These are phyloP conservation scores for Calidris pugnax DNA, from an alignment of 2,113 vertebrate genomes.

Conservation along the genomic window DNA sequence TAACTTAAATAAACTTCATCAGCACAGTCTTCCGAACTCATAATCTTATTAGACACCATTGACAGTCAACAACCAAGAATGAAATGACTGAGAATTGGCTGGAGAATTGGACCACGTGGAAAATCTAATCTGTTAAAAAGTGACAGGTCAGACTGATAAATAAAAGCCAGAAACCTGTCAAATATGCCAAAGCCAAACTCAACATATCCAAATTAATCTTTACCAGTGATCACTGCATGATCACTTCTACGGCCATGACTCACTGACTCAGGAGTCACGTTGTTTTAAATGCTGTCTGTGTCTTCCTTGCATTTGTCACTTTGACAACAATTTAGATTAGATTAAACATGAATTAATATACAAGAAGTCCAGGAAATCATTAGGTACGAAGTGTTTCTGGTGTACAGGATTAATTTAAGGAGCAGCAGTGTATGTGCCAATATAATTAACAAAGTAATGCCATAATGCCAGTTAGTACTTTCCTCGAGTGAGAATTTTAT, in stretches of 20 bases:
- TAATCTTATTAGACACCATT: not conserved
- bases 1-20: not conserved
- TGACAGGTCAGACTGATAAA: not conserved
- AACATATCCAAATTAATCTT: not conserved
- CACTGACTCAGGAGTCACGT: not conserved
- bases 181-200: not conserved
- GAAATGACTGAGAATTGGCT: not conserved
- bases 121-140: not conserved
- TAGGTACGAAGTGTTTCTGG: not conserved
- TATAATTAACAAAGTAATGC: conserved; percentile 56
- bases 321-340: conserved; percentile 14
- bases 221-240: not conserved
- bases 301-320: not conserved
- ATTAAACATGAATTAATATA: not conserved
- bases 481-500: conserved; percentile 34
- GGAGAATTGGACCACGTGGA: not conserved
- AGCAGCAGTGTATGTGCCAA: conserved; percentile 17
- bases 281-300: not conserved
- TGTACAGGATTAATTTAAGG: conserved; percentile 36
- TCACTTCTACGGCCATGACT: not conserved
- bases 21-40: not conserved
- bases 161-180: not conserved
- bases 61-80: not conserved
- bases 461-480: conserved; percentile 21
- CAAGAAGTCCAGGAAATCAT: conserved; percentile 26